Percentiles rank a stretch among this genome's conserved stretches.
These are phyloP conservation scores for Toxotes jaculatrix DNA, from an alignment of 2,113 vertebrate species.

Conservation along the genomic window DNA sequence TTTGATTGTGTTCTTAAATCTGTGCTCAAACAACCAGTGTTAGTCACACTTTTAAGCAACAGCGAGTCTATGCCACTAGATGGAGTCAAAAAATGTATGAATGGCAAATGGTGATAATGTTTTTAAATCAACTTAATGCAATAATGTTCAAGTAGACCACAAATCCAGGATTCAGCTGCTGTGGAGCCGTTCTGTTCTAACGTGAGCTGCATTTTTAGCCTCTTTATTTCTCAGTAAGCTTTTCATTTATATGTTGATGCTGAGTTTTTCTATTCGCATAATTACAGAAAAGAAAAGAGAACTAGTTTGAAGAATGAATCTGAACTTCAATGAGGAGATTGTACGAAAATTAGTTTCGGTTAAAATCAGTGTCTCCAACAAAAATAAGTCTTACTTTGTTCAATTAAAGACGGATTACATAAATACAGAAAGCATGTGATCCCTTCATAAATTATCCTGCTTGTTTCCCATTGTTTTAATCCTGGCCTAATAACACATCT, in stretches of 20 bases:
- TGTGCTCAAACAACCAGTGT: not conserved
- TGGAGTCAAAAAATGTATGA: conserved; percentile 60
- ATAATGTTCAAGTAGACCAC: not conserved
- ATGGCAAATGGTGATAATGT: not conserved
- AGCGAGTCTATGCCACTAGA: conserved; percentile 62
- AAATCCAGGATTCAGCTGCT: not conserved
- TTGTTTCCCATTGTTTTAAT: conserved; percentile 20
- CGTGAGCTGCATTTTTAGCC: not conserved
- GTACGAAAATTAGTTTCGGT: conserved; percentile 30
- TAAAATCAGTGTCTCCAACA: conserved; percentile 23
- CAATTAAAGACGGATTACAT: conserved; percentile 43
- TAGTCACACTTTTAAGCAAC: not conserved
- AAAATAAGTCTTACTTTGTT: conserved; percentile 36
- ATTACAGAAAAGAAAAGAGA: conserved; percentile 10
- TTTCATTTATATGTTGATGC: conserved; percentile 1
- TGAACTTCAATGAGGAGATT: conserved; percentile 14
- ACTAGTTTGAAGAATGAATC: not conserved
- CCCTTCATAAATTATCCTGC: conserved; percentile 15
- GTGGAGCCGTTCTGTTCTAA: not conserved
- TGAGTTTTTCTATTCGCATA: not conserved
- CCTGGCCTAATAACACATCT: conserved; percentile 53
- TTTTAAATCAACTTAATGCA: conserved; percentile 7
- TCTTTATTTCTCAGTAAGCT: not conserved
- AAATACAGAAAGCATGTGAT: conserved; percentile 27
- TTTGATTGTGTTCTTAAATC: not conserved